Evolutionary conservation across 2,797 vertebrate species (phyloP), one percentile per base, ranked within the genome.

Genomic region (Bufotes viridis): DNA sequence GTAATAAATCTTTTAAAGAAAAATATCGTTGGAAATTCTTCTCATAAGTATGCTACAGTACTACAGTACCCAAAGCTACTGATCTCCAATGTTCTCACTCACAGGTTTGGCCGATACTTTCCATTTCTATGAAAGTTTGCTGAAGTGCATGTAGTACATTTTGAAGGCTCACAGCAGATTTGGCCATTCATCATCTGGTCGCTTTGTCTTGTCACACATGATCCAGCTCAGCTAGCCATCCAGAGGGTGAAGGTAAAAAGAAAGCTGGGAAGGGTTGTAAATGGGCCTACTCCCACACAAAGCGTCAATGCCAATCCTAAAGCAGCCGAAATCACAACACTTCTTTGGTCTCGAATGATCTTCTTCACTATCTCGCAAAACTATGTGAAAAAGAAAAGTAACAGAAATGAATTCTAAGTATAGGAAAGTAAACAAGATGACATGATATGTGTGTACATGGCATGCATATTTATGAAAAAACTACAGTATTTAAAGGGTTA

Each of bases 291-390:
- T 57, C 96, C 97, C 51, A 96, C 92, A 89, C 92, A 97, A 78
- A 96, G 53, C 91, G 95, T 93, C 29, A 92, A 93, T 3, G 90
- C 95, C 20, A 96, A 61, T 34, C 97, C 97, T 86, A 97, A 92
- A 74, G 97, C 86, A 0, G 95, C 95, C 0, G 96, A 97, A 86
- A 96, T 88, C 24, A 97, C 95, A 81, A 97, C 93, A 0, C 95
- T 97, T 91, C 94, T 96, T 93, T 96, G 95, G 94, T 97, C 97
- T 90, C 95, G 96, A 88, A 99, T 95, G 26, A 98, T 95, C 94
- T 95, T 99, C 94, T 98, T 96, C 91, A 99, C 93, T 0, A 88
- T 92, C 80, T 97, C 97, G 93, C 97, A 97, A 94, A 99, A 99
- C 98, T 99, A 91, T 0, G 90, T 91, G 90, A 91, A 53, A 84